Evolutionary conservation across 2,797 vertebrate genomes (phyloP), one percentile per base, ranked within the genome.

Genomic region (Pseudomugil tenellus): DNA sequence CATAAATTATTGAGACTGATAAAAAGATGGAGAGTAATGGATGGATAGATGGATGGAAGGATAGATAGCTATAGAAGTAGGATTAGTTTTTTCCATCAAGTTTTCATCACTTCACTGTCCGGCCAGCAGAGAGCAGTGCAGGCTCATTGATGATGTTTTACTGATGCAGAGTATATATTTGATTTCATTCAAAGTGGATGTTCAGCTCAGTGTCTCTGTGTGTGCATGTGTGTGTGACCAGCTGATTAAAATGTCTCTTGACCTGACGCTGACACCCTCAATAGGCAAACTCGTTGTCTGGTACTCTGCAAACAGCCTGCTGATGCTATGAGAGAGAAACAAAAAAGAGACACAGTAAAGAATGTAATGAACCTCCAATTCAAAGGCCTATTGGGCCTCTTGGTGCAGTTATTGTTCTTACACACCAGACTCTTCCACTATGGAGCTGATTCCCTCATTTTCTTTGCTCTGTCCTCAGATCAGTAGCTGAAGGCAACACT

Each of bases 361-460:
- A 85, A 83, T 49, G 70, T 83, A 87, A 90, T 69, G 70, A 83
- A 81, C 34, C 79, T 78, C 48, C 77, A 54, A 70, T 87, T 87
- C 68, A 87, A 88, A 85, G 79, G 79, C 84, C 84, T 76, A 86
- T 74, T 61, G 41, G 63, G 72, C 80, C 86, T 86, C 71, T 78
- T 76, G 80, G 85, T 82, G 59, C 72, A 66, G 25, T 61, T 71
- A 86, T 89, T 83, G 78, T 88, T 89, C 84, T 80, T 88, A 77
- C 88, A 83, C 84, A 79, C 83, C 87, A 62, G 84, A 83, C 81
- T 85, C 76, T 66, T 79, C 73, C 80, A 84, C 81, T 87, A 77
- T 81, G 64, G 85, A 84, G 79, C 68, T 83, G 77, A 89, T 85
- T 86, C 78, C 77, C 79, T 88, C 83, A 85, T 90, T 88, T 85